Percentiles rank a stretch among this genome's conserved stretches.
phyloP scores from a whole-genome alignment of 2,113 vertebrate species.

The Argyrosomus japonicus region DNA sequence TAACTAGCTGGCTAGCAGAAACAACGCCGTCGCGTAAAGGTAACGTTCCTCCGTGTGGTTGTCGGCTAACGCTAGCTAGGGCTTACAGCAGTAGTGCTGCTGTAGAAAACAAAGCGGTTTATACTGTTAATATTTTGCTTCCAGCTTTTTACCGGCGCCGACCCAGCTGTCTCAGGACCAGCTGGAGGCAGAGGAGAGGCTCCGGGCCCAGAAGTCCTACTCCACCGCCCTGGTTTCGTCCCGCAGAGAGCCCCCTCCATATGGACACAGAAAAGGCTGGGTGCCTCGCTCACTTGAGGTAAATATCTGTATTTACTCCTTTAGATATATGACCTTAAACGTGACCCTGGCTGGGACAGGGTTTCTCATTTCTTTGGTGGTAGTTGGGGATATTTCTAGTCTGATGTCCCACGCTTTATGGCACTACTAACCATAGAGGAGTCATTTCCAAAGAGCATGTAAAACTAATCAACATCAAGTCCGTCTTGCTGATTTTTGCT shows the following conservation, averaged over 20 bases:
- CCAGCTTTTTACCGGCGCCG: conserved; percentile 94
- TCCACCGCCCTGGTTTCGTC: conserved; percentile 93
- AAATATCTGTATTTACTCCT: background rate
- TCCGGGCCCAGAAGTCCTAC: conserved; percentile 89
- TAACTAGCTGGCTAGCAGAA: background rate
- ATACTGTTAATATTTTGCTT: background rate
- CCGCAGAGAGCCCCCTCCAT: conserved; percentile 91
- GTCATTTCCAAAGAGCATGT: background rate
- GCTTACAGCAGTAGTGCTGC: background rate
- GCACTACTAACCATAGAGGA: background rate
- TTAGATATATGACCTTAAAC: background rate
- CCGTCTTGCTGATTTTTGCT: background rate
- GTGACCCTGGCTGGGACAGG: background rate
- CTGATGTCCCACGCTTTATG: background rate
- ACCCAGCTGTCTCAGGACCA: conserved; percentile 98
- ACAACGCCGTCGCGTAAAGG: no score
- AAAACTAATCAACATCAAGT: background rate
- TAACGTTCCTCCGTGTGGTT: background rate
- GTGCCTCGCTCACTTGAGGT: conserved; percentile 93
- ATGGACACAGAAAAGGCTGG: conserved; percentile 94
- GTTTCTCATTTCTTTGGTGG: background rate
- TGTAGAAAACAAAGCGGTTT: background rate
- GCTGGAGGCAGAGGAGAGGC: conserved; percentile 93
- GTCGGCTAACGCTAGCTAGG: conserved; percentile 19
- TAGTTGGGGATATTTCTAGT: background rate